These are phyloP conservation scores for Euphydryas editha DNA, from an alignment of 2,888 invertebrate genomes.

Conservation along the genomic window DNA sequence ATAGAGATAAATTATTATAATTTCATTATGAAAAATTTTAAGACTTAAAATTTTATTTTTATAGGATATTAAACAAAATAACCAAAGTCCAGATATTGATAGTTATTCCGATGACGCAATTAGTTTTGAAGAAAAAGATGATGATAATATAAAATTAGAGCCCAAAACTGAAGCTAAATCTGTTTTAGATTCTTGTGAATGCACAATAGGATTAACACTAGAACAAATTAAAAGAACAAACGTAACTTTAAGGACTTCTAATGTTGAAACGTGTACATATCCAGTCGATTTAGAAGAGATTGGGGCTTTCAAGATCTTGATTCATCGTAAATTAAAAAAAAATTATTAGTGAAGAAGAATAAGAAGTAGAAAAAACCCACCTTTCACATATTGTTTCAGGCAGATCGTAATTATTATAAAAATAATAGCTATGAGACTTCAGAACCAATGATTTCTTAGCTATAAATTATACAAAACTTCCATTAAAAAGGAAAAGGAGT, in stretches of 20 bases:
- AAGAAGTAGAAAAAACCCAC: slow-evolving; percentile 56
- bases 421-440: background rate
- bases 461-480: background rate
- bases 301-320: slow-evolving; percentile 54
- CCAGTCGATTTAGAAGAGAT: slow-evolving; percentile 53
- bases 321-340: slow-evolving; percentile 59
- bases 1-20: too few relatives aligned
- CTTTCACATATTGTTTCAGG: slow-evolving; percentile 59
- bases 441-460: background rate
- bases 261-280: slow-evolving; percentile 32
- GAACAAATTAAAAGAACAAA: background rate
- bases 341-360: slow-evolving; percentile 51
- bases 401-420: slow-evolving; percentile 51
- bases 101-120: background rate
- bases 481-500: background rate
- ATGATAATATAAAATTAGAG: slow-evolving; percentile 14
- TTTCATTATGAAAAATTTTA: too few relatives aligned
- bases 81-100: background rate
- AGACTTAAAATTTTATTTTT: too few relatives aligned
- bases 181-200: background rate
- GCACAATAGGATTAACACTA: background rate
- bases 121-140: background rate
- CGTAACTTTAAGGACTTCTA: slow-evolving; percentile 1
- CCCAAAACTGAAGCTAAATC: slow-evolving; percentile 9
- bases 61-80: background rate